Conservation (phyloP, 2,797 vertebrate genomes). For the Anomalospiza imberbis region DNA sequence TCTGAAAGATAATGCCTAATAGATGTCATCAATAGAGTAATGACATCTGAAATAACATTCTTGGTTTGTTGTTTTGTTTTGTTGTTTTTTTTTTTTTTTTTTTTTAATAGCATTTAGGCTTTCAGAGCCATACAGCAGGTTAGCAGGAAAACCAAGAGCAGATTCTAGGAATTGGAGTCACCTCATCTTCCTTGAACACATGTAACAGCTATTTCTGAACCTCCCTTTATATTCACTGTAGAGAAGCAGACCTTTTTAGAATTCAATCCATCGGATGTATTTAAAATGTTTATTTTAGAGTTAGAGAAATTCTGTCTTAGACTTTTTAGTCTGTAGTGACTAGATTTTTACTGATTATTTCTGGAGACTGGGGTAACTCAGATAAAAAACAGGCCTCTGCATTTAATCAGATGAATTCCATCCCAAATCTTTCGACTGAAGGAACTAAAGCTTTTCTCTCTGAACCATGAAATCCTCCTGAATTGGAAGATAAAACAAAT, state of each 20-base stretch:
- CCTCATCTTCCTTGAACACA: not conserved
- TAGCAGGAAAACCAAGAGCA: not conserved
- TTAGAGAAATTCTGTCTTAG: not conserved
- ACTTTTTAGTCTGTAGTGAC: not conserved
- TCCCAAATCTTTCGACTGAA: not conserved
- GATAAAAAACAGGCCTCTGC: not conserved
- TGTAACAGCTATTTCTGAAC: not conserved
- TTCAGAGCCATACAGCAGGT: not conserved
- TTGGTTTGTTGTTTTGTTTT: not conserved
- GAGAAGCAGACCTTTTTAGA: not conserved
- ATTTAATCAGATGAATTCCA: not conserved
- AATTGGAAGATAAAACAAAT: slow-evolving; percentile 1
- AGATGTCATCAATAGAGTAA: not conserved
- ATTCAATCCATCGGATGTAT: not conserved
- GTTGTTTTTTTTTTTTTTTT: not conserved
- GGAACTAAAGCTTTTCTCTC: not conserved
- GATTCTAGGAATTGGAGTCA: not conserved
- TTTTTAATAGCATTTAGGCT: not conserved
- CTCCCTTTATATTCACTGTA: not conserved
- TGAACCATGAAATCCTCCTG: not conserved
- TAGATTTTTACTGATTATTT: not conserved
- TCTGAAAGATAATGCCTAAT: not conserved
- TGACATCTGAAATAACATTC: not conserved
- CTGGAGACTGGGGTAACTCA: not conserved
- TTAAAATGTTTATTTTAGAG: not conserved